Evolutionary conservation across 2,113 vertebrate species (phyloP).

Genomic region (Picathartes gymnocephalus): DNA sequence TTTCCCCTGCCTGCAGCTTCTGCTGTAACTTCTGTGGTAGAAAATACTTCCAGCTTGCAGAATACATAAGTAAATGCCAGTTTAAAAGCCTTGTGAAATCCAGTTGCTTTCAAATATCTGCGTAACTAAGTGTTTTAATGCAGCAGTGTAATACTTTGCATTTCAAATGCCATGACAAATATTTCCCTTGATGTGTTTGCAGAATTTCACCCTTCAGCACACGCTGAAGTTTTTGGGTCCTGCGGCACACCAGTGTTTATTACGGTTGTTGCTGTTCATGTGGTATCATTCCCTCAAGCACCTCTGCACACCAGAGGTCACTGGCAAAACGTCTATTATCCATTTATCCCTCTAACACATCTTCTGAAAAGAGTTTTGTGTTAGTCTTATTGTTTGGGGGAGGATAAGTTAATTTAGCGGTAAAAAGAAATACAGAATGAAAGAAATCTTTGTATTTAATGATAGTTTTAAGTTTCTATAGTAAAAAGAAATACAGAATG

Average conservation of each 20-base stretch:
- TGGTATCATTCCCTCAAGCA: not conserved
- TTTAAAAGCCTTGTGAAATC: not conserved
- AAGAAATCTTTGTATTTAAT: not conserved
- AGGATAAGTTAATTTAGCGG: not conserved
- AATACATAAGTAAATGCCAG: rapidly evolving
- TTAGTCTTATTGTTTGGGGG: not conserved
- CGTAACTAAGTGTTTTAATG: not conserved
- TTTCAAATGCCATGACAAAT: not conserved
- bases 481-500: not conserved
- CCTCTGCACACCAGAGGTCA: not conserved
- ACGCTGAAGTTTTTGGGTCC: not conserved
- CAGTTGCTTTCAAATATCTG: not conserved
- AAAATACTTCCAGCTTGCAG: not conserved
- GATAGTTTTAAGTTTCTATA: not conserved
- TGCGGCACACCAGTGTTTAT: not conserved
- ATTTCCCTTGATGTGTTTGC: not conserved
- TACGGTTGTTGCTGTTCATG: not conserved
- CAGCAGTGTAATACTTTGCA: not conserved
- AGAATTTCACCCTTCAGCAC: not conserved
- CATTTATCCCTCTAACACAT: not conserved
- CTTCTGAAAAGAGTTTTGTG: not conserved
- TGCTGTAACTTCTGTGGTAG: not conserved
- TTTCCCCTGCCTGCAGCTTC: not conserved
- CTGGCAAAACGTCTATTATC: not conserved
- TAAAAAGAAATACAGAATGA: not conserved